Evolutionary conservation across 2,113 vertebrate genomes (phyloP), one percentile per base, ranked within the genome.

Genomic region (Antechinus stuartii): DNA sequence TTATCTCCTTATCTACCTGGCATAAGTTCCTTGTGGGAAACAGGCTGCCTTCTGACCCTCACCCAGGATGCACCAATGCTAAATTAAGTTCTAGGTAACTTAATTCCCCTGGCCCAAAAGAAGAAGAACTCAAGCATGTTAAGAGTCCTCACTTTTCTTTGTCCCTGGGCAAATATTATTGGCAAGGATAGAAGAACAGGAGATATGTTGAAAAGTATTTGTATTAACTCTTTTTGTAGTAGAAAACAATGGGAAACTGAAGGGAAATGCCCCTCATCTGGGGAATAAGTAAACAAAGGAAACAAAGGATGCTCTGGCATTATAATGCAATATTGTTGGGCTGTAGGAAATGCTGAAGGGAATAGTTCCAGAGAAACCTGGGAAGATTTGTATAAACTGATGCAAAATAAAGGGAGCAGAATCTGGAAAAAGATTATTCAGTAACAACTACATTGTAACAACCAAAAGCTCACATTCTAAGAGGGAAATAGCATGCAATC

Each of bases 161-260:
- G 1, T 94, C 93, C 54, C 90, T 93, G 92, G 52, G 76, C 61
- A 68, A 35, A 35, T 84, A 53, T 95, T 91, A 93, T 53, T 95
- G 90, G 89, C 94, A 95, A 92, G 92, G 93, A 94, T 2, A 54
- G 27, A 91, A 2, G 23, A 35, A 54, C 54, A 90, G 50, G n/a
- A 84, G 35, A 84, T 23, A 84, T n/a, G 6, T 84, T 84, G 68
- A n/a, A 42, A 84, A 84, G 42, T 8, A 42, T 42, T 84, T 84
- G 22, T 84, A 23, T 84, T n/a, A 84, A n/a, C n/a, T 84, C 35
- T 84, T 84, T 84, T 42, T 84, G 19, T 84, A 42, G n/a, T 84
- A 84, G n/a, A n/a, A 84, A 84, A 84, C 7, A 23, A 84, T 84
- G 16, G 68, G 68, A 84, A 84, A 42, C n/a, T 42, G 35, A 23